Conservation (phyloP, 2,797 vertebrate species). For the Chrysocyon brachyurus region DNA sequence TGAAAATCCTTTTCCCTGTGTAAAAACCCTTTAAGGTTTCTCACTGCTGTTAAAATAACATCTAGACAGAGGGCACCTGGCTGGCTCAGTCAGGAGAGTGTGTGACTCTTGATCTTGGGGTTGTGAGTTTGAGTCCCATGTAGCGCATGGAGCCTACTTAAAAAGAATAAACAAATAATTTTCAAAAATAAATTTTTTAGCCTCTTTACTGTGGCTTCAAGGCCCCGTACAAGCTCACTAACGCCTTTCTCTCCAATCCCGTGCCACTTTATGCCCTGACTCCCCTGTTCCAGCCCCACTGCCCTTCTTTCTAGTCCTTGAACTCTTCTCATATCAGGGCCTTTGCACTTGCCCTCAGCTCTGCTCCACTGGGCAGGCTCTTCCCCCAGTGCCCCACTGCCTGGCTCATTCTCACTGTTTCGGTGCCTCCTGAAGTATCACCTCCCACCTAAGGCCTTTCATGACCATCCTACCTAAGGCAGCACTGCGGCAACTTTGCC, state of each 20-base stretch:
- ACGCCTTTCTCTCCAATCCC: neutral
- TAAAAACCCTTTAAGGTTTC: neutral
- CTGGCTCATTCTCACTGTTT: neutral
- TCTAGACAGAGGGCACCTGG: neutral
- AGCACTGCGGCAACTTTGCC: neutral
- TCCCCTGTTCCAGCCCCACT: neutral
- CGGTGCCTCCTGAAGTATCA: neutral
- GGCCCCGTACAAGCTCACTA: neutral
- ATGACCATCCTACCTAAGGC: neutral
- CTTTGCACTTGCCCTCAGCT: neutral
- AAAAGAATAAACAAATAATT: too few species aligned
- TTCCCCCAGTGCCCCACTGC: neutral
- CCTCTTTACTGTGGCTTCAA: neutral
- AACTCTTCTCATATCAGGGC: neutral
- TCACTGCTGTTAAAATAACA: neutral
- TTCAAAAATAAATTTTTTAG: neutral
- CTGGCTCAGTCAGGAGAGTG: too few species aligned
- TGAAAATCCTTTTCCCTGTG: neutral
- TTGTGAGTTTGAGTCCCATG: too few species aligned
- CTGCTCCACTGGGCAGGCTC: neutral
- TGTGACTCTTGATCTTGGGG: too few species aligned
- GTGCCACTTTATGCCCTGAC: neutral
- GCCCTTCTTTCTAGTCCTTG: neutral
- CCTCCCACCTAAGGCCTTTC: neutral
- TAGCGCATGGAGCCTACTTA: too few species aligned